Conservation (phyloP, 2,113 vertebrate genomes). For the Zonotrichia leucophrys region DNA sequence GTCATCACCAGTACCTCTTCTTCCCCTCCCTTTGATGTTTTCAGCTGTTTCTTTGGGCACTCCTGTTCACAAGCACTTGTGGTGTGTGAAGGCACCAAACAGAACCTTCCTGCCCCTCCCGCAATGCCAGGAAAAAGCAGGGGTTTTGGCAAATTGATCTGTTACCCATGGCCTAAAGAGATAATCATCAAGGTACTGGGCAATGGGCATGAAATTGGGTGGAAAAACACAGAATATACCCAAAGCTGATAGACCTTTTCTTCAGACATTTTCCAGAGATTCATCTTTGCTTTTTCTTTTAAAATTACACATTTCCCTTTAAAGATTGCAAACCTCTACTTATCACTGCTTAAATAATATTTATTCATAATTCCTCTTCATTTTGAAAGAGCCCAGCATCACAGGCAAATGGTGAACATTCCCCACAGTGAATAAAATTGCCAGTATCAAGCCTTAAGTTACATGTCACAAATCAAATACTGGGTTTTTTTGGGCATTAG, state of each 20-base stretch:
- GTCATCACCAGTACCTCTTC: background rate
- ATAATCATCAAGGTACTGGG: background rate
- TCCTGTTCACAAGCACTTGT: background rate
- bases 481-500: background rate
- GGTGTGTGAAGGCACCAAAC: background rate
- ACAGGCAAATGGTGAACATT: background rate
- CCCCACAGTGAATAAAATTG: background rate
- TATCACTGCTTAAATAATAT: background rate
- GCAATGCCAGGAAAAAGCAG: background rate
- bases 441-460: background rate
- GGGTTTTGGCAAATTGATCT: background rate
- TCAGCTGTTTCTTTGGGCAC: background rate
- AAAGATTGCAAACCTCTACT: background rate
- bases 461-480: background rate
- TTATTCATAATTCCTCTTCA: background rate
- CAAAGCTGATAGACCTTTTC: background rate
- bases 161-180: background rate
- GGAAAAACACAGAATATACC: background rate
- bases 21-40: background rate
- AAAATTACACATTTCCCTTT: background rate
- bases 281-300: background rate
- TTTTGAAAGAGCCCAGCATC: background rate
- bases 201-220: background rate
- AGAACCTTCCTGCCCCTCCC: background rate
- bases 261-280: background rate